Base-by-base conservation (phyloP, 2,888 invertebrate genomes). In the Drosophila heteroneura region DNA sequence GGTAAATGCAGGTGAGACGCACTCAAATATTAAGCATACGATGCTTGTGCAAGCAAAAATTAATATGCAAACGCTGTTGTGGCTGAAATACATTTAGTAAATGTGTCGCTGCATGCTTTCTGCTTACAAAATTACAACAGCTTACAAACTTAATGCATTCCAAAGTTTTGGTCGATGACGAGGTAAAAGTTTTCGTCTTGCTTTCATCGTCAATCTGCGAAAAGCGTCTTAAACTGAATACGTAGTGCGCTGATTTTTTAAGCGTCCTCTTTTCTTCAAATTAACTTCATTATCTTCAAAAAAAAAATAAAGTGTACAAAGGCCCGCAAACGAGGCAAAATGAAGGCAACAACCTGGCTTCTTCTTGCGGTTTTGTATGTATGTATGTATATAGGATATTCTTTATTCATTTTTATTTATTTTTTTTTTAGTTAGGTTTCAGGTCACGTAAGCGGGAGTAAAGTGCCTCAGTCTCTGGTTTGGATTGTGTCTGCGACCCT, bases 91-190 rank as follows among this genome's bases (percentile, higher is more conserved):
- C 89, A 69, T 85, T 85, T 65, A 66, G 62, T 71, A 69, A 83
- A 88, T 85, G 88, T 81, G 70, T 64, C 66, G 58, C 53, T 60
- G 57, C 61, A 51, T 66, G 39, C 33, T 66, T 51, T 64, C 73
- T 71, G 62, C 60, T 37, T 16, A 33, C 44, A 37, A 62, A 81
- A 65, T 69, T 71, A 74, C 70, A 63, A 72, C 74, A 78, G 89
- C 89, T 90, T 86, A 89, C 81, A 65, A 76, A 81, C 79, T 79
- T 81, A 86, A 86, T 86, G 89, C 89, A 74, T 90, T 78, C 75
- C 76, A 74, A 85, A 89, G 76, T 82, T 89, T 81, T 57, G 22
- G 39, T 28, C n/a, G 37, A 51, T 61, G 58, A 54, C 53, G 69
- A 60, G 57, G 51, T 9, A 37, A 74, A 89, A 83, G 49, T 76